Base-by-base conservation (phyloP, 2,797 vertebrate species). In the Geranospiza caerulescens region DNA sequence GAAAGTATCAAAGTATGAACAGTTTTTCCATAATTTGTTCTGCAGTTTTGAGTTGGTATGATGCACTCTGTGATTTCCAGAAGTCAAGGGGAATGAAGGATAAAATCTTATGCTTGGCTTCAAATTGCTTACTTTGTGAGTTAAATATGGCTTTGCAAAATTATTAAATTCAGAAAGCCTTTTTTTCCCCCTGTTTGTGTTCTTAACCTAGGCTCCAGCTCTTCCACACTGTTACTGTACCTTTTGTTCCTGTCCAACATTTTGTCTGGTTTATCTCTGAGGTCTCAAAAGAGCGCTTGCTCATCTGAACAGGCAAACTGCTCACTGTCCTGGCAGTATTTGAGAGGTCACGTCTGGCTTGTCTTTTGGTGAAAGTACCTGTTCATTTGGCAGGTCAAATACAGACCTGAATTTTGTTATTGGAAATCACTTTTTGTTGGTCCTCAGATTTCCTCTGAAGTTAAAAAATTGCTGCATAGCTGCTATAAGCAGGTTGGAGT, bases 241-340 rank as follows among this genome's bases (percentile, higher is more conserved):
- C 0, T 87, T 95, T 90, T 94, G 76, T 92, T 95, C 86, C 36
- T 89, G 59, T 75, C 23, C 27, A 73, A 44, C 40, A 36, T 74
- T 97, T 92, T 59, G 55, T 84, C 82, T 94, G 80, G 22, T 82
- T 93, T 94, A n/a, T 91, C 34, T 96, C 73, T 66, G 7, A 79
- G 14, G 33, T 88, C 73, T 81, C 48, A 40, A 42, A 80, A 76
- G 40, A 48, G 38, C 38, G 38, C 27, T 26, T 82, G 78, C 76
- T 92, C 33, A 38, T 60, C 38, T 79, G 47, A 66, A 45, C 44
- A 87, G 34, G 40, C 3, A 0, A 70, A 50, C 53, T 86, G 42
- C 31, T 71, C 36, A 62, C 36, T 87, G 44, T 84, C 40, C 59
- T 87, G 63, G 31, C 76, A 85, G 15, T 47, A 38, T 58, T 58